These are phyloP conservation scores for Eristalinus aeneus DNA, from an alignment of 2,888 invertebrate species.

Conservation along the genomic window DNA sequence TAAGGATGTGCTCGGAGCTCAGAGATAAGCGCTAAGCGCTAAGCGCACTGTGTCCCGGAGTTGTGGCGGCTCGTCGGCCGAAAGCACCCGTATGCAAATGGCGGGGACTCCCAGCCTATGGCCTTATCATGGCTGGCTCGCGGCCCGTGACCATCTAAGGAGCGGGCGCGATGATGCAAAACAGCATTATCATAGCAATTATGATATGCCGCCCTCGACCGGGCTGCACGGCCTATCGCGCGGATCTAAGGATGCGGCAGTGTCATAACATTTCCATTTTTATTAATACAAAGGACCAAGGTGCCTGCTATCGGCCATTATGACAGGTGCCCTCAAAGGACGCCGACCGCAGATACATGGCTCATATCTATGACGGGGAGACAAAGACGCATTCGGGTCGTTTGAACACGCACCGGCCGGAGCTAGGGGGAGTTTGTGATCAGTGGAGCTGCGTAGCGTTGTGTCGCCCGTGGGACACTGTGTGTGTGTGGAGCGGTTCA, in stretches of 20 bases:
- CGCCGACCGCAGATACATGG: conserved; percentile 40
- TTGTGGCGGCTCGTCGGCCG: background rate
- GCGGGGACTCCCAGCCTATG: conserved; percentile 32
- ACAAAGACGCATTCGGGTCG: conserved; percentile 21
- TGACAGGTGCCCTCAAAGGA: conserved; percentile 63
- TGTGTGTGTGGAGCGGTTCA: background rate
- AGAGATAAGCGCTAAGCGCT: conserved; percentile 41
- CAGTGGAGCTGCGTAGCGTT: conserved; percentile 45
- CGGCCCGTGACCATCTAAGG: conserved; percentile 39
- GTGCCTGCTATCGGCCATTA: conserved; percentile 49
- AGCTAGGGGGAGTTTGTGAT: conserved; percentile 50
- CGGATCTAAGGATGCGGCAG: conserved; percentile 29
- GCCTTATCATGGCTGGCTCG: conserved; percentile 51
- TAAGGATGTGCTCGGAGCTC: conserved; percentile 57
- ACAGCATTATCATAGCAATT: conserved; percentile 63
- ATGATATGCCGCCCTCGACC: conserved; percentile 66
- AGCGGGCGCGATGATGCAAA: conserved; percentile 52
- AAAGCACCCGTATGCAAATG: conserved; percentile 53
- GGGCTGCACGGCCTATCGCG: background rate
- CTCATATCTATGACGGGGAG: conserved; percentile 9
- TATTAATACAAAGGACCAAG: conserved; percentile 54
- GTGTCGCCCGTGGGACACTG: conserved; percentile 38
- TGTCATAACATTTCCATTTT: conserved; percentile 65
- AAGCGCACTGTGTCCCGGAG: background rate
- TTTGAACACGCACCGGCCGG: conserved; percentile 53